Evolutionary conservation across 92 coral and sea anemone species (phyloP).

Genomic region (Porites evermanni): DNA sequence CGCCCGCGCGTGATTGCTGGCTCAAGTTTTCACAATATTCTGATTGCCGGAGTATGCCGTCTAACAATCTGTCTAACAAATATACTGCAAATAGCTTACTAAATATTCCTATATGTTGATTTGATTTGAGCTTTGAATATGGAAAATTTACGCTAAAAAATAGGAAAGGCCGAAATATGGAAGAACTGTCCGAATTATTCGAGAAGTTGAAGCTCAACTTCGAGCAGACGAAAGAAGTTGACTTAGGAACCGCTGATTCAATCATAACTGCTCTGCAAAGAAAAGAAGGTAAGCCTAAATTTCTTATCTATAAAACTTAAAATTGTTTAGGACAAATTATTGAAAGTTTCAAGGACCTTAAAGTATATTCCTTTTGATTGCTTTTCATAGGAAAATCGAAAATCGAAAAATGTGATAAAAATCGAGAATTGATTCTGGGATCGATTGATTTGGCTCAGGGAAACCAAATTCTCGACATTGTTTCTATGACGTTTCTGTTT

Average conservation of each 20-base stretch:
- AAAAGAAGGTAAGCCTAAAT: constrained; percentile 10
- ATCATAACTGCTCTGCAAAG: constrained; percentile 13
- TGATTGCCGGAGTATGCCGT: too few relatives aligned
- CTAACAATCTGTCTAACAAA: too few relatives aligned
- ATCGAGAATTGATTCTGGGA: too few relatives aligned
- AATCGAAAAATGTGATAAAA: too few relatives aligned
- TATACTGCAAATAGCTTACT: not conserved
- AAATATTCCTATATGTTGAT: not conserved
- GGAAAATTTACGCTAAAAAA: not conserved
- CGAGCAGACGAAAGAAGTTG: constrained; percentile 16
- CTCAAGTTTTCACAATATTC: not conserved
- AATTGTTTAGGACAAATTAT: too few relatives aligned
- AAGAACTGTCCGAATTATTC: constrained; percentile 23
- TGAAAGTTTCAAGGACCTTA: too few relatives aligned
- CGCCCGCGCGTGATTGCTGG: not conserved
- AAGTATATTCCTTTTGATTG: too few relatives aligned
- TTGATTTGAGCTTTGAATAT: not conserved
- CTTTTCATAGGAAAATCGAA: too few relatives aligned
- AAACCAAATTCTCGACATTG: not conserved
- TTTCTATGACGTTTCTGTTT: not conserved
- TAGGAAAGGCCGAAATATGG: not conserved
- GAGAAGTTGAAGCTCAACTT: constrained; percentile 17
- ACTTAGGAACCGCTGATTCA: constrained; percentile 21
- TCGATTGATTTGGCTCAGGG: too few relatives aligned
- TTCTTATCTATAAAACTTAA: not conserved